Conservation (phyloP, 1,140 invertebrate genomes). For the Coenobita brevimanus region DNA sequence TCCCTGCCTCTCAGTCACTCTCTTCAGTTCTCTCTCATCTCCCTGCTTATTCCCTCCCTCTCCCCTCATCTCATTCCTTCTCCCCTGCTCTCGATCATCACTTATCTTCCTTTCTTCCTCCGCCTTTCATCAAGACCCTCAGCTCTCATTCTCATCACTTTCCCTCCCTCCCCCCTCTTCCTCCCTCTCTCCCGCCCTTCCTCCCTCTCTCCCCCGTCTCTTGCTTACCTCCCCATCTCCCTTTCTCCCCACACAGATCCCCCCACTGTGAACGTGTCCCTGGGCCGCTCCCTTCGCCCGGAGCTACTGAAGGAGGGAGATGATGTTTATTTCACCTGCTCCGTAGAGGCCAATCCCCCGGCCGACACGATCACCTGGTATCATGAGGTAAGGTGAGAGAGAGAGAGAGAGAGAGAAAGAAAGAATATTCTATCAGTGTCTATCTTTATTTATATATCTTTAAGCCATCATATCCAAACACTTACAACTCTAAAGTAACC, state of each 20-base stretch:
- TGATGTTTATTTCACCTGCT: slow-evolving; percentile 94
- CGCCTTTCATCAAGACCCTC: too few species aligned
- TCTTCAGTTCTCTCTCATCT: too few species aligned
- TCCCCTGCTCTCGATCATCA: background rate
- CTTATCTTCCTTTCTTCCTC: background rate
- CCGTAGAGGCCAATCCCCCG: slow-evolving; percentile 89
- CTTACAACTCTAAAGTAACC: too few species aligned
- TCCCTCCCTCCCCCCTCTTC: background rate
- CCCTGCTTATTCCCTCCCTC: too few species aligned
- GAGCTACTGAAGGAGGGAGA: slow-evolving; percentile 86
- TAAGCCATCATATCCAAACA: too few species aligned
- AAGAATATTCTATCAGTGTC: too few species aligned
- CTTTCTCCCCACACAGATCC: slow-evolving; percentile 5
- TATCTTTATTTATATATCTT: too few species aligned
- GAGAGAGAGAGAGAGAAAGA: background rate
- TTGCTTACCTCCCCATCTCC: background rate
- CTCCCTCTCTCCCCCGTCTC: background rate
- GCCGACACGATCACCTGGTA: slow-evolving; percentile 89
- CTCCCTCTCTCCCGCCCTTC: background rate
- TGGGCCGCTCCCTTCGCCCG: slow-evolving; percentile 27
- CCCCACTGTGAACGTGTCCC: slow-evolving; percentile 16
- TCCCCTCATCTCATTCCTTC: background rate
- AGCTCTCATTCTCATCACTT: background rate
- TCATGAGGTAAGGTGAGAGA: slow-evolving; percentile 82
- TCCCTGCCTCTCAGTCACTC: too few species aligned